Evolutionary conservation across 2,797 vertebrate genomes (phyloP).

Genomic region (Periophthalmus magnuspinnatus): DNA sequence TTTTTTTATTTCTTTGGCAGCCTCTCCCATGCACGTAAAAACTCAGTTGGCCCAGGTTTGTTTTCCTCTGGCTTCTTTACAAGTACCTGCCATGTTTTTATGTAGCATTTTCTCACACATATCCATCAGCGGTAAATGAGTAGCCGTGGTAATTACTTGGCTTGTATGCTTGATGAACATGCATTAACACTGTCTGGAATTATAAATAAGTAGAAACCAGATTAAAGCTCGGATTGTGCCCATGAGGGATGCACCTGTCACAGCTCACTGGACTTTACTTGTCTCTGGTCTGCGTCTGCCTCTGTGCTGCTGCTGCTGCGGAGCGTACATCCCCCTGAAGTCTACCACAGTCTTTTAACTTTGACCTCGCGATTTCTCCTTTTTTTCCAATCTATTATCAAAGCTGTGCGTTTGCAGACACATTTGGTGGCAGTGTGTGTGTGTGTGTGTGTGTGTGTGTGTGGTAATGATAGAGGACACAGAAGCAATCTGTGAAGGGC

Average conservation of each 20-base stretch:
- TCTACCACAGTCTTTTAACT: not conserved
- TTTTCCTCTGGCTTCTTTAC: not conserved
- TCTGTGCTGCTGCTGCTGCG: conserved; percentile 26
- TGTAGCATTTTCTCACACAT: conserved; percentile 9
- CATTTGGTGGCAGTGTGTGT: conserved; percentile 7
- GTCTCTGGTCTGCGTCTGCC: conserved; percentile 27
- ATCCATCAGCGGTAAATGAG: conserved; percentile 57
- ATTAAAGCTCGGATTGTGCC: conserved; percentile 47
- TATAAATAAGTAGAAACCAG: conserved; percentile 46
- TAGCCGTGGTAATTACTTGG: conserved; percentile 43
- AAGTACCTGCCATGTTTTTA: conserved; percentile 18
- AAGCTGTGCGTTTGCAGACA: conserved; percentile 34
- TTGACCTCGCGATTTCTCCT: conserved; percentile 22
- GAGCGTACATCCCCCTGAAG: conserved; percentile 16
- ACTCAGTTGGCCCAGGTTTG: not conserved
- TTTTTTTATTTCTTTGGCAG: no score
- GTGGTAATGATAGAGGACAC: conserved; percentile 23
- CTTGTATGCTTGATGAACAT: conserved; percentile 36
- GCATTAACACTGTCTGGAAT: conserved; percentile 32
- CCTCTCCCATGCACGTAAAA: not conserved
- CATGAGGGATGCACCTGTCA: conserved; percentile 49
- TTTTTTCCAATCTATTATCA: conserved; percentile 27
- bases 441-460: not conserved
- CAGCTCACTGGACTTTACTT: conserved; percentile 50
- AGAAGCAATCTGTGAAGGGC: conserved; percentile 50